Percentiles rank a stretch among this genome's conserved stretches.
Evolutionary conservation across 2,888 invertebrate genomes (phyloP).

Genomic region (Trilocha varians): DNA sequence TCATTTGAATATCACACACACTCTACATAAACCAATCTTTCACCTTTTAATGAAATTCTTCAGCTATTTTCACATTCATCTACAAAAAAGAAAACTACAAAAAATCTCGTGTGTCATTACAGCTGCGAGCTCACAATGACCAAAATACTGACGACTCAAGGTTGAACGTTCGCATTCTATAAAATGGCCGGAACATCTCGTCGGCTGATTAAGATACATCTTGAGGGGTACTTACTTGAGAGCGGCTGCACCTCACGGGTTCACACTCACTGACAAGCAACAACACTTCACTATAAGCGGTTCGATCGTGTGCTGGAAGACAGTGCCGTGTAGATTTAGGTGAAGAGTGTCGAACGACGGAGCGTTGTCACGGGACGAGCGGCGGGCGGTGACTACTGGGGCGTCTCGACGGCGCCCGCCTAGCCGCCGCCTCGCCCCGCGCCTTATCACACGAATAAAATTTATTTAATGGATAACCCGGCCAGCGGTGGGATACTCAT

Average conservation of each 20-base stretch:
- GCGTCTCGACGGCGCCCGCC: slow-evolving; percentile 60
- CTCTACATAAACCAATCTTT: slow-evolving; percentile 30
- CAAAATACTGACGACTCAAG: slow-evolving; percentile 62
- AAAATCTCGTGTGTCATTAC: slow-evolving; percentile 27
- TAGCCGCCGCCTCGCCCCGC: slow-evolving; percentile 54
- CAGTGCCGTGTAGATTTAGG: slow-evolving; percentile 58
- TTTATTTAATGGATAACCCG: slow-evolving; percentile 68
- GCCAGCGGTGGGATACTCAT: slow-evolving; percentile 49
- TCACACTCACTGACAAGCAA: slow-evolving; percentile 28
- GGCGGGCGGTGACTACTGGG: slow-evolving; percentile 52
- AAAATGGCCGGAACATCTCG: slow-evolving; percentile 59
- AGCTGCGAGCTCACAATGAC: slow-evolving; percentile 47
- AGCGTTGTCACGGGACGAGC: slow-evolving; percentile 43
- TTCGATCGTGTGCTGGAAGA: slow-evolving; percentile 39
- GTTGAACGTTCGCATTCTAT: slow-evolving; percentile 52
- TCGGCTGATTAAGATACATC: slow-evolving; percentile 43
- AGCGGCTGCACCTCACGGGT: slow-evolving; percentile 7
- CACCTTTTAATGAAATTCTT: slow-evolving; percentile 32
- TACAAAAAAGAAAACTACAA: slow-evolving; percentile 14
- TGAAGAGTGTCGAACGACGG: slow-evolving; percentile 31
- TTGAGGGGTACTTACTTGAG: slow-evolving; percentile 37
- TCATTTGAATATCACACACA: slow-evolving; percentile 37
- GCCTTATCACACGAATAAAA: slow-evolving; percentile 67
- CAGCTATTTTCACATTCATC: slow-evolving; percentile 25
- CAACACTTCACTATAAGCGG: slow-evolving; percentile 60